Conservation (phyloP, 2,797 vertebrate genomes). For the Helostoma temminkii region DNA sequence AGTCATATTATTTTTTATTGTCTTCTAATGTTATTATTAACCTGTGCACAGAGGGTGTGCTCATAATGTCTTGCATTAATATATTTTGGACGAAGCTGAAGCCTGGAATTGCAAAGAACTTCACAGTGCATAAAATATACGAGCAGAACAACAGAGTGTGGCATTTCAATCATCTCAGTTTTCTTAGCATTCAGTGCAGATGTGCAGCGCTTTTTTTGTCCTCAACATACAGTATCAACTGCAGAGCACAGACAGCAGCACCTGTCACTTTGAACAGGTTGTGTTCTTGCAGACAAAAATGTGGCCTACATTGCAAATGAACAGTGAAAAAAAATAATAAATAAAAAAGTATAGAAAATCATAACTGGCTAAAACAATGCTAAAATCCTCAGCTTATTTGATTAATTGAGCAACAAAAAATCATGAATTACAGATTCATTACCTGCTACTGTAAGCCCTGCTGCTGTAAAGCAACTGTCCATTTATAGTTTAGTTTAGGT, state of each 20-base stretch:
- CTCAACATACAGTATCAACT: constrained; percentile 49
- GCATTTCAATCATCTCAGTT: constrained; percentile 49
- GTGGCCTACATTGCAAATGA: constrained; percentile 1
- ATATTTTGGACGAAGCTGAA: constrained; percentile 21
- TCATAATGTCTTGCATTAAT: constrained; percentile 25
- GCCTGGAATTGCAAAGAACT: constrained; percentile 11
- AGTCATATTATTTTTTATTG: too few relatives aligned
- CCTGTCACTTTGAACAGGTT: constrained; percentile 50
- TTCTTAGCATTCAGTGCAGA: constrained; percentile 36
- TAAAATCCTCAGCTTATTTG: too few relatives aligned
- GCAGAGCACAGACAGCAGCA: constrained; percentile 42
- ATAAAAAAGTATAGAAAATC: not conserved
- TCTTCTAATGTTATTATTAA: too few relatives aligned
- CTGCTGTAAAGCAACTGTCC: too few relatives aligned
- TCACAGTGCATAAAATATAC: constrained; percentile 34
- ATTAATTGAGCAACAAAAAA: too few relatives aligned
- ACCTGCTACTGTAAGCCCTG: too few relatives aligned
- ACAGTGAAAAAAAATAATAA: constrained; percentile 6
- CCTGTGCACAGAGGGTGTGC: constrained; percentile 24
- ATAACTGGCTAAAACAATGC: too few relatives aligned
- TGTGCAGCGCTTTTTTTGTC: constrained; percentile 40
- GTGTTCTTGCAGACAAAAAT: constrained; percentile 17
- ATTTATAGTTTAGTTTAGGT: too few relatives aligned
- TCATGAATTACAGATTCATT: too few relatives aligned
- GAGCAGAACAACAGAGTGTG: constrained; percentile 46